A percentile compares a stretch with the other conserved stretches of the same genome.
phyloP scores from a whole-genome alignment of 2,113 vertebrate genomes.

The Passer domesticus region DNA sequence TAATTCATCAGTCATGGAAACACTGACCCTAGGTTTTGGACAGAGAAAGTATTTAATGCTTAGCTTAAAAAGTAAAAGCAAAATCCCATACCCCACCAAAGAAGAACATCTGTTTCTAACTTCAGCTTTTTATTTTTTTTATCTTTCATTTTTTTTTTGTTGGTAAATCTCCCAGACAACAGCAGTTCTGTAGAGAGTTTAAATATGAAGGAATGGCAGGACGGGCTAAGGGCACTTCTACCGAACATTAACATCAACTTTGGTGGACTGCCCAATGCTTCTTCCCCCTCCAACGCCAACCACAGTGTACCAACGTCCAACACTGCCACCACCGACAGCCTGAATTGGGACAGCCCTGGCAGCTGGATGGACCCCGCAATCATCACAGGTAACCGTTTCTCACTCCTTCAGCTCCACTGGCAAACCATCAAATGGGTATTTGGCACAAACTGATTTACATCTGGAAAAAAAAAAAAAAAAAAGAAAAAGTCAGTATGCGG shows the following conservation, averaged over 20 bases:
- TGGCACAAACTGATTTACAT: slow-evolving; percentile 59
- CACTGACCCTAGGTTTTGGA: slow-evolving; percentile 51
- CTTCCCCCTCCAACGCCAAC: slow-evolving; percentile 95
- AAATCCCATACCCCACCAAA: slow-evolving; percentile 74
- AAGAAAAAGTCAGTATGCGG: slow-evolving; percentile 41
- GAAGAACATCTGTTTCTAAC: slow-evolving; percentile 82
- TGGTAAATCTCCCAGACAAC: slow-evolving; percentile 90
- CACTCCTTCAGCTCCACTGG: slow-evolving; percentile 74
- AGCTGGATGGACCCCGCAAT: slow-evolving; percentile 99
- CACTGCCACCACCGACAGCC: slow-evolving; percentile 91
- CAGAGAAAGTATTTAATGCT: slow-evolving; percentile 66
- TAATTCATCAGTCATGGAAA: slow-evolving; percentile 23
- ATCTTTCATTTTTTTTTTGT: slow-evolving; percentile 81
- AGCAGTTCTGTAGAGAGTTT: slow-evolving; percentile 96
- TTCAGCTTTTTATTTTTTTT: slow-evolving; percentile 87
- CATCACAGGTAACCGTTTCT: slow-evolving; percentile 92
- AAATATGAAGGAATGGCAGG: slow-evolving; percentile 99
- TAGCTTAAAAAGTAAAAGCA: slow-evolving; percentile 67
- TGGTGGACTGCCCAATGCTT: slow-evolving; percentile 96
- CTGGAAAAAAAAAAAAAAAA: neutral
- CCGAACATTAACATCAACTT: slow-evolving; percentile 99
- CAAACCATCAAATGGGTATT: slow-evolving; percentile 62
- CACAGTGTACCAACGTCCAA: slow-evolving; percentile 91
- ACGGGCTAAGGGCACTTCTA: slow-evolving; percentile 97
- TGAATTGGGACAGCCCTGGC: slow-evolving; percentile 95